Percentiles rank a stretch among this genome's conserved stretches.
These are phyloP conservation scores for Lophius piscatorius DNA, from an alignment of 2,113 vertebrate genomes.

Conservation along the genomic window DNA sequence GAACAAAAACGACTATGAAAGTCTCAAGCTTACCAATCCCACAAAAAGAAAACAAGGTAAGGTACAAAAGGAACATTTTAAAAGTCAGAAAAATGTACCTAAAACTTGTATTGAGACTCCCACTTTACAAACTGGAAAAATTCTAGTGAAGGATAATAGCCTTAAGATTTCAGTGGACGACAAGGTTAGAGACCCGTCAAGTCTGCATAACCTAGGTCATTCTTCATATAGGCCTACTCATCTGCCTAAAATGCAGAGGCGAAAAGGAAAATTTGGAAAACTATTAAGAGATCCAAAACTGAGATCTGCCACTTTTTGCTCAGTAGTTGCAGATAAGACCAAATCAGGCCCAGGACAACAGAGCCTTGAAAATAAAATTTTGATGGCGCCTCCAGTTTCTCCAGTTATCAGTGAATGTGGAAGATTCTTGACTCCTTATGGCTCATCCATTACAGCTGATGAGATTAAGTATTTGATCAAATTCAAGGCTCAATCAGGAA, in stretches of 20 bases:
- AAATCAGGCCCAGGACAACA: neutral
- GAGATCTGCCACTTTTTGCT: conserved; percentile 9
- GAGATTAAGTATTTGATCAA: conserved; percentile 49
- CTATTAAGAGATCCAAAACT: conserved; percentile 34
- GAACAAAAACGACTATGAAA: conserved; percentile 15
- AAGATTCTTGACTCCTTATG: conserved; percentile 78
- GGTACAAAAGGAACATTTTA: conserved; percentile 18
- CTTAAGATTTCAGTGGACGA: neutral
- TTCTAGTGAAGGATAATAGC: conserved; percentile 12
- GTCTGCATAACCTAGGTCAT: neutral
- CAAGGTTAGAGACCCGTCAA: neutral
- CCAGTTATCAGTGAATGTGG: conserved; percentile 78
- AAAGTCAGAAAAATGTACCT: conserved; percentile 22
- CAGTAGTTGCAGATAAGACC: neutral
- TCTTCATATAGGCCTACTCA: conserved; percentile 3
- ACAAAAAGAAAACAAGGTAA: conserved; percentile 44
- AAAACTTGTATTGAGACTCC: conserved; percentile 13
- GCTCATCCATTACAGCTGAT: conserved; percentile 44
- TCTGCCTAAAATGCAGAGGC: conserved; percentile 51
- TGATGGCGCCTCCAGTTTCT: conserved; percentile 26
- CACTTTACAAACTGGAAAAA: conserved; percentile 9
- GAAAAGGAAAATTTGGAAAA: conserved; percentile 48
- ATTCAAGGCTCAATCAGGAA: conserved; percentile 8
- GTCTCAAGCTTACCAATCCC: conserved; percentile 6
- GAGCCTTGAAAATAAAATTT: neutral